Evolutionary conservation across 2,113 vertebrate genomes (phyloP).

Genomic region (Rhinoptilus africanus): DNA sequence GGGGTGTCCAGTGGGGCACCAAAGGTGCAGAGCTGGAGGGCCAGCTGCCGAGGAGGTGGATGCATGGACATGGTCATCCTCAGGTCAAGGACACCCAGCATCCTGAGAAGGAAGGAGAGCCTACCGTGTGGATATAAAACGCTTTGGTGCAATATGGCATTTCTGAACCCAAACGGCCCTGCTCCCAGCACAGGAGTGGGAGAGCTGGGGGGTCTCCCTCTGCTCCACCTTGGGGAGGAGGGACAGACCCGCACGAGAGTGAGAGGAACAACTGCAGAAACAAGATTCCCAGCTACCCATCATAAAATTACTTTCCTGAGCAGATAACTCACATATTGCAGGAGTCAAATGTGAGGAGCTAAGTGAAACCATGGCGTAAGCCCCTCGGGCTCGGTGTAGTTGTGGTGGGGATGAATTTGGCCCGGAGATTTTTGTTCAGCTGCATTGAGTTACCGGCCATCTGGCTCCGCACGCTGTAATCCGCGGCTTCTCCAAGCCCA

Average conservation of each 20-base stretch:
- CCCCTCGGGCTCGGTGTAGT: neutral
- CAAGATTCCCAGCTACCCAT: neutral
- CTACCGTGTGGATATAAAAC: fast-evolving
- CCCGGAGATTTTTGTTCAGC: conserved; percentile 29
- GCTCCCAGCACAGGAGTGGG: neutral
- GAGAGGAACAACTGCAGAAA: neutral
- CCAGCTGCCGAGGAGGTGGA: fast-evolving
- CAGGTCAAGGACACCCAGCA: fast-evolving
- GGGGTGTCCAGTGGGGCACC: neutral
- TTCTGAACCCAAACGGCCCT: neutral
- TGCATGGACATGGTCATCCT: neutral
- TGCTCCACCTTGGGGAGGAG: neutral
- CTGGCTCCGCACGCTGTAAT: neutral
- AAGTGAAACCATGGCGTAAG: neutral
- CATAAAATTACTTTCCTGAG: neutral
- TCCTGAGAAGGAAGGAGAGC: neutral
- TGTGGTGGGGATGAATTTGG: conserved; percentile 26
- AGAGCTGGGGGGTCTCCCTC: neutral
- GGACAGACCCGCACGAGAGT: fast-evolving
- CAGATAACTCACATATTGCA: neutral
- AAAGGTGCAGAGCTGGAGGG: neutral
- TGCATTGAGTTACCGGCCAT: conserved; percentile 50
- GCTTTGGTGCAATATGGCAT: fast-evolving
- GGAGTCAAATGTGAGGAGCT: neutral
- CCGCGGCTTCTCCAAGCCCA: neutral